Evolutionary conservation across 2,113 vertebrate genomes (phyloP).

Genomic region (Sorex araneus): DNA sequence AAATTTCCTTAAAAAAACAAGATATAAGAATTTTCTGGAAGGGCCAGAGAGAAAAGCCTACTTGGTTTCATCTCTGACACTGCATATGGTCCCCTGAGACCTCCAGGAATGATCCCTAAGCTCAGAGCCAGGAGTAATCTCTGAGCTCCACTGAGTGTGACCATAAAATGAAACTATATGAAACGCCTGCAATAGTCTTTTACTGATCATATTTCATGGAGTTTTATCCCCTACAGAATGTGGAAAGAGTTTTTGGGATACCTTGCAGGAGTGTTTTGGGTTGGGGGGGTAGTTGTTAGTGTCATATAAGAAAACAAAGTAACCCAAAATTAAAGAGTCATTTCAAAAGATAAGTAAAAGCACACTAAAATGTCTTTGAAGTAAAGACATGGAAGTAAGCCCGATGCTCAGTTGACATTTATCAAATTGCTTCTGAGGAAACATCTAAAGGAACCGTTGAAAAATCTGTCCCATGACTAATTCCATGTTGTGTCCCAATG

Average conservation of each 20-base stretch:
- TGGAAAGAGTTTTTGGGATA: neutral
- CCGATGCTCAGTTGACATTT: conserved; percentile 76
- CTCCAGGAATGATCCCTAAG: too few relatives aligned
- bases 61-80: too few relatives aligned
- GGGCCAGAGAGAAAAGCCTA: too few relatives aligned
- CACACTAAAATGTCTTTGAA: conserved; percentile 63
- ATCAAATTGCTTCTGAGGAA: conserved; percentile 84
- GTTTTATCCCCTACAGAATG: neutral
- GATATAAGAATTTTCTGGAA: neutral
- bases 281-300: conserved; percentile 57
- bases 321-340: conserved; percentile 60
- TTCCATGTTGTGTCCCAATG: conserved; percentile 77
- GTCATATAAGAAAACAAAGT: conserved; percentile 64
- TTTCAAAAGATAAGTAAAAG: conserved; percentile 36
- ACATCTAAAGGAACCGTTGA: conserved; percentile 73
- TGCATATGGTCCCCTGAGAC: too few relatives aligned
- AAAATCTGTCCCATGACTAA: conserved; percentile 83
- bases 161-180: too few relatives aligned
- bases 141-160: too few relatives aligned
- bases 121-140: too few relatives aligned
- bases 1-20: too few relatives aligned
- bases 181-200: conserved; percentile 22
- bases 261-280: too few relatives aligned
- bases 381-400: conserved; percentile 71
- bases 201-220: conserved; percentile 42